phyloP scores from a whole-genome alignment of 2,888 invertebrate species.

The Muschampia plurimacula region DNA sequence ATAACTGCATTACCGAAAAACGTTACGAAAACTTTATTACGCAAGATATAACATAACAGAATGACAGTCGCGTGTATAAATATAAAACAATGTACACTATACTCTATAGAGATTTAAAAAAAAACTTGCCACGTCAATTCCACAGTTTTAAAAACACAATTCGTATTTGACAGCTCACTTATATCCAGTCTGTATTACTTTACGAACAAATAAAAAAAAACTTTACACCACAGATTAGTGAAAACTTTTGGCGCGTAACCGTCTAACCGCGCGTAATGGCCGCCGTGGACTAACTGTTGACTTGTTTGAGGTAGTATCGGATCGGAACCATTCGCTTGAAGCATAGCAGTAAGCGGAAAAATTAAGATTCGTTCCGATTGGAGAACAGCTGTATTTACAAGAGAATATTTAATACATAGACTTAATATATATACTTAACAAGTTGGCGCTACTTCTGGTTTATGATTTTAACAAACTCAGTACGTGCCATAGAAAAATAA shows the following conservation, averaged over 20 bases:
- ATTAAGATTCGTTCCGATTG: constrained; percentile 29
- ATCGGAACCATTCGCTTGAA: constrained; percentile 16
- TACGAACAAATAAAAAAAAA: constrained; percentile 20
- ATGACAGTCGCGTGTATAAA: constrained; percentile 15
- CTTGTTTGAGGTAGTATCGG: neutral
- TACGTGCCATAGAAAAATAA: too few species aligned
- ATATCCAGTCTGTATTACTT: neutral
- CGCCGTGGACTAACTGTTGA: constrained; percentile 18
- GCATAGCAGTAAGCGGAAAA: constrained; percentile 22
- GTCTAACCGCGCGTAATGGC: constrained; percentile 23
- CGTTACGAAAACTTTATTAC: constrained; percentile 40
- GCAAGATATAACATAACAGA: constrained; percentile 37
- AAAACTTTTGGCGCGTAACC: constrained; percentile 31
- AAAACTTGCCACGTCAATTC: constrained; percentile 40
- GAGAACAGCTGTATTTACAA: constrained; percentile 2
- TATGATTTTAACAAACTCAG: too few species aligned
- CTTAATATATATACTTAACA: too few species aligned
- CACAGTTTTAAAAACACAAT: constrained; percentile 35
- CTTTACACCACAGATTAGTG: constrained; percentile 22
- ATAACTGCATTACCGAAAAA: constrained; percentile 46
- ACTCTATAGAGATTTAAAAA: constrained; percentile 23
- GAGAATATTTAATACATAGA: too few species aligned
- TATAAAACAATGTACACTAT: constrained; percentile 7
- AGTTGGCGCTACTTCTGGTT: too few species aligned
- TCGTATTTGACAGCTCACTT: constrained; percentile 29